Evolutionary conservation across 1,140 invertebrate species (phyloP).

Genomic region (Diachasma alloeum): DNA sequence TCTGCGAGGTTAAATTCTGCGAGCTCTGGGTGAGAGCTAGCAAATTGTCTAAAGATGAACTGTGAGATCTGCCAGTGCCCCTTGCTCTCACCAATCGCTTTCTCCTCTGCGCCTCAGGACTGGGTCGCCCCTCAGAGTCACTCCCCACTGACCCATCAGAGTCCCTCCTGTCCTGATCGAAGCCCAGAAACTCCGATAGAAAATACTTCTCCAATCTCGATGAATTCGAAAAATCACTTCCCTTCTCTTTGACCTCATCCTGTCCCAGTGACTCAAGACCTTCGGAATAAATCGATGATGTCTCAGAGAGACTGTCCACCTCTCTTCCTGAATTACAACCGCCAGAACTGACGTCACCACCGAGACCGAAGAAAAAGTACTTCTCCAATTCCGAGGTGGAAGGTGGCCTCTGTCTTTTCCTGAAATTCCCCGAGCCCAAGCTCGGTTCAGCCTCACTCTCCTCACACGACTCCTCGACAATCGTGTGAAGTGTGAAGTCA

Average conservation of each 20-base stretch:
- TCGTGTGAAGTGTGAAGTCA: slow-evolving; percentile 91
- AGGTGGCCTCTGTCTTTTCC: slow-evolving; percentile 69
- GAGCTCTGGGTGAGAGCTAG: slow-evolving; percentile 66
- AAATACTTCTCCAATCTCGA: slow-evolving; percentile 92
- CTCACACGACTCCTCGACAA: slow-evolving; percentile 93
- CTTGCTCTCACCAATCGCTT: slow-evolving; percentile 81
- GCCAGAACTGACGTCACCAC: slow-evolving; percentile 67
- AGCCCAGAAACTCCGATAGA: slow-evolving; percentile 83
- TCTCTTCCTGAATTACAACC: slow-evolving; percentile 39
- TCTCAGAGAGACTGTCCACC: slow-evolving; percentile 84
- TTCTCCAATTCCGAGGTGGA: slow-evolving; percentile 87
- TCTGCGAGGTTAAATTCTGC: slow-evolving; percentile 64
- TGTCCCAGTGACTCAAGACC: slow-evolving; percentile 75
- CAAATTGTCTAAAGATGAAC: slow-evolving; percentile 80
- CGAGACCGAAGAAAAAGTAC: slow-evolving; percentile 88
- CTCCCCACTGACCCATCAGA: slow-evolving; percentile 85
- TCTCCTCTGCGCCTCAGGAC: slow-evolving; percentile 80
- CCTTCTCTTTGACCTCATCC: slow-evolving; percentile 57
- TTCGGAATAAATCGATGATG: slow-evolving; percentile 87
- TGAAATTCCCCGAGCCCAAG: slow-evolving; percentile 54
- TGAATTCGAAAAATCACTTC: slow-evolving; percentile 74
- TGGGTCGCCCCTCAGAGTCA: slow-evolving; percentile 85
- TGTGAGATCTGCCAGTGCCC: slow-evolving; percentile 81
- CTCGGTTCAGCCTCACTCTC: slow-evolving; percentile 82
- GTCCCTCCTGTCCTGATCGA: slow-evolving; percentile 74